Conservation (phyloP, 2,888 invertebrate genomes). For the Glyphotaelius pellucidus region DNA sequence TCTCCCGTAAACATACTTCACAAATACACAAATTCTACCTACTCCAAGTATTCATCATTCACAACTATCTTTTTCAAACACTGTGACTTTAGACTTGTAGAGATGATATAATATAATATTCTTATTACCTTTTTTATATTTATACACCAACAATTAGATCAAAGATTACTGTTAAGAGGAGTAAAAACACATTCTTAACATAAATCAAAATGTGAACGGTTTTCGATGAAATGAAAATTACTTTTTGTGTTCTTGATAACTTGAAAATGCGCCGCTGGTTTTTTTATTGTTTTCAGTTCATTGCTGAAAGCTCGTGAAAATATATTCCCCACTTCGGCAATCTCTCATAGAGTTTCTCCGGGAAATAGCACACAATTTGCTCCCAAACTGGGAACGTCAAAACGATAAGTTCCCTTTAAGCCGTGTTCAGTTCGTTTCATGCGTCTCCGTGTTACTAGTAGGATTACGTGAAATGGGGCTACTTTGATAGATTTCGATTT, state of each 20-base stretch:
- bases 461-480: no score
- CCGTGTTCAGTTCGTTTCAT: background rate
- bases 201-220: background rate
- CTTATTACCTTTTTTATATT: no score
- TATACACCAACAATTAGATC: no score
- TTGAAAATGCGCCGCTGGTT: background rate
- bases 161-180: no score
- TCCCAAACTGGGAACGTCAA: background rate
- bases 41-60: no score
- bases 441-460: background rate
- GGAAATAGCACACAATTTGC: background rate
- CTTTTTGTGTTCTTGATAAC: background rate
- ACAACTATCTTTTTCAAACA: no score
- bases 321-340: background rate
- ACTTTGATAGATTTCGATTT: no score
- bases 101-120: no score
- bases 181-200: no score
- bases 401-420: background rate
- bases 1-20: no score
- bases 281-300: background rate
- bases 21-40: no score
- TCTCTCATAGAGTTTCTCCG: background rate
- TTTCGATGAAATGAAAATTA: background rate
- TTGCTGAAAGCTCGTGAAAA: background rate
- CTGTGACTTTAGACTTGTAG: no score